Conservation (phyloP, 2,888 invertebrate species). For the Seira musarum region DNA sequence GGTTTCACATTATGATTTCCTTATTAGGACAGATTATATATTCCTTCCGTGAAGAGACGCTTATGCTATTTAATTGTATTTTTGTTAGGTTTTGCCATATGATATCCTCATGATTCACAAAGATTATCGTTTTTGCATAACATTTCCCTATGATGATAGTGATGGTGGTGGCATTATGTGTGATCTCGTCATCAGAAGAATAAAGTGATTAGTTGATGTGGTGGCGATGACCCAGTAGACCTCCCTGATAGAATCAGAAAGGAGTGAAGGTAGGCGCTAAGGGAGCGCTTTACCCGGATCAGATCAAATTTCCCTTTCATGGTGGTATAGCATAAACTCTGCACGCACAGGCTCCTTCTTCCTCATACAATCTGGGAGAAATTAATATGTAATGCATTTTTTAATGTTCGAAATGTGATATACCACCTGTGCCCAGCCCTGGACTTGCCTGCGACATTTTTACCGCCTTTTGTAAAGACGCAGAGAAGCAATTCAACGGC, state of each 20-base stretch:
- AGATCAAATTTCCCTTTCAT: conserved; percentile 45
- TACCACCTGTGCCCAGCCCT: too few relatives aligned
- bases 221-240: conserved; percentile 44
- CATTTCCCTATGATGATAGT: conserved; percentile 10
- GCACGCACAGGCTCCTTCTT: too few relatives aligned
- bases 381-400: too few relatives aligned
- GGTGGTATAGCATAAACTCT: conserved; percentile 14
- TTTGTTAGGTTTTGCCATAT: too few relatives aligned
- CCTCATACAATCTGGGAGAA: too few relatives aligned
- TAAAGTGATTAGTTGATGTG: conserved; percentile 49
- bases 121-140: too few relatives aligned
- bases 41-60: not conserved
- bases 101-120: too few relatives aligned
- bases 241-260: conserved; percentile 45
- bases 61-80: too few relatives aligned
- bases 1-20: conserved; percentile 30
- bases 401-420: too few relatives aligned
- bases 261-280: conserved; percentile 25
- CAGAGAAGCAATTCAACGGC: too few relatives aligned
- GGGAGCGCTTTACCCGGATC: conserved; percentile 26
- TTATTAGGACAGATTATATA: conserved; percentile 46
- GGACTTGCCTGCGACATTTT: too few relatives aligned
- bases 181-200: conserved; percentile 35
- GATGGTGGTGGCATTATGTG: not conserved
- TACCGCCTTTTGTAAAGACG: too few relatives aligned